phyloP scores from a whole-genome alignment of 2,888 invertebrate species.

The Morpho achilles region DNA sequence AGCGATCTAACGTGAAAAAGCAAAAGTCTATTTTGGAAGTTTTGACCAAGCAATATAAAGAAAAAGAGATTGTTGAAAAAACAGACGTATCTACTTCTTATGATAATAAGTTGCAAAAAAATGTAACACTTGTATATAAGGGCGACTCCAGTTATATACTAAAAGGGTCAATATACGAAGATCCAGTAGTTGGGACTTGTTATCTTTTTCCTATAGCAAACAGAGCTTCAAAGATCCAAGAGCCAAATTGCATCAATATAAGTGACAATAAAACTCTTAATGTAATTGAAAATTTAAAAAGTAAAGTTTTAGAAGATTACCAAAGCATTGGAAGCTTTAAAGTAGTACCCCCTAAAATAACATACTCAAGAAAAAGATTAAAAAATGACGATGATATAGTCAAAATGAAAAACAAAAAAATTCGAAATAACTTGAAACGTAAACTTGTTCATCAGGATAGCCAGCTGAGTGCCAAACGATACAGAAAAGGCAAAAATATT shows the following conservation, averaged over 20 bases:
- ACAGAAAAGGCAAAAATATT: constrained; percentile 63
- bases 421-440: constrained; percentile 44
- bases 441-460: constrained; percentile 45
- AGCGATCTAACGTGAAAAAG: too few relatives aligned
- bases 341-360: constrained; percentile 44
- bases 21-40: too few relatives aligned
- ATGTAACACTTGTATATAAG: constrained; percentile 36
- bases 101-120: constrained; percentile 16
- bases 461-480: constrained; percentile 42
- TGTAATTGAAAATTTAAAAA: constrained; percentile 20
- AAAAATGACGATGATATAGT: constrained; percentile 4
- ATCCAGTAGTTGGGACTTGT: constrained; percentile 44
- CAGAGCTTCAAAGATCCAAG: constrained; percentile 20
- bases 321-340: constrained; percentile 32
- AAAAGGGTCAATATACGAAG: constrained; percentile 48
- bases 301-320: constrained; percentile 21
- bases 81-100: not conserved
- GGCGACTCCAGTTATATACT: constrained; percentile 37
- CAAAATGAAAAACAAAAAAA: constrained; percentile 22
- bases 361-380: constrained; percentile 40
- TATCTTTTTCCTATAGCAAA: constrained; percentile 44
- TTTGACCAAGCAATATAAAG: too few relatives aligned
- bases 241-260: constrained; percentile 19
- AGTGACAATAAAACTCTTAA: constrained; percentile 16
- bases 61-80: not conserved